Evolutionary conservation across 1,140 invertebrate genomes (phyloP).

Genomic region (Zophobas morio): DNA sequence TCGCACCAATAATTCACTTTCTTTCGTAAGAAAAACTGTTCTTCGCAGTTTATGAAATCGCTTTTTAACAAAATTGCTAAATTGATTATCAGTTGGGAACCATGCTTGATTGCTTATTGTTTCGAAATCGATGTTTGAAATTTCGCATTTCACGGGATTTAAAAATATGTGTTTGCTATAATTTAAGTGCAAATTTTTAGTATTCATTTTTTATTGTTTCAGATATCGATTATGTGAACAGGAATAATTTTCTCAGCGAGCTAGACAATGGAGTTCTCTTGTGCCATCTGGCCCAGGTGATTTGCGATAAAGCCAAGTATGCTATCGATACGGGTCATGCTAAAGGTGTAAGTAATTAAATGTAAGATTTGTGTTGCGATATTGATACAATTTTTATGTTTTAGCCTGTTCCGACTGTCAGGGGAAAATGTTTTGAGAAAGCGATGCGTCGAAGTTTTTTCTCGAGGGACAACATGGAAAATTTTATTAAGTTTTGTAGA

Average conservation of each 20-base stretch:
- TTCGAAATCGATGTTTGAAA: constrained; percentile 25
- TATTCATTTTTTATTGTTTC: constrained; percentile 59
- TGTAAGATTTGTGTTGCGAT: constrained; percentile 34
- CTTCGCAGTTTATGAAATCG: constrained; percentile 15
- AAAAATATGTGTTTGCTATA: neutral
- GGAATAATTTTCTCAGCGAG: constrained; percentile 83
- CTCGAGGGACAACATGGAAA: constrained; percentile 93
- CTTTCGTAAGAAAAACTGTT: neutral
- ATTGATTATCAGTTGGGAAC: constrained; percentile 26
- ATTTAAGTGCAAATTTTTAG: too few relatives aligned
- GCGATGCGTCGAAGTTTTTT: constrained; percentile 89
- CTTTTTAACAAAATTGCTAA: neutral
- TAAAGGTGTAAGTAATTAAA: constrained; percentile 73
- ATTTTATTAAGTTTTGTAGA: constrained; percentile 93
- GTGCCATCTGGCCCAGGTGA: constrained; percentile 83
- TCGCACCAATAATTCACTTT: constrained; percentile 28
- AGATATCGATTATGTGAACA: constrained; percentile 82
- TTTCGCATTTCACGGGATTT: neutral
- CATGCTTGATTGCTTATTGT: constrained; percentile 6
- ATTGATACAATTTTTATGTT: constrained; percentile 45
- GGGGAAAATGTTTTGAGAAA: constrained; percentile 84
- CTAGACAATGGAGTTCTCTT: constrained; percentile 87
- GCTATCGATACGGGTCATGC: constrained; percentile 74
- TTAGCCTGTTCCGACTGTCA: constrained; percentile 77
- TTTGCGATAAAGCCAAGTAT: constrained; percentile 79